phyloP scores from a whole-genome alignment of 2,113 vertebrate genomes.

The Lutjanus erythropterus region DNA sequence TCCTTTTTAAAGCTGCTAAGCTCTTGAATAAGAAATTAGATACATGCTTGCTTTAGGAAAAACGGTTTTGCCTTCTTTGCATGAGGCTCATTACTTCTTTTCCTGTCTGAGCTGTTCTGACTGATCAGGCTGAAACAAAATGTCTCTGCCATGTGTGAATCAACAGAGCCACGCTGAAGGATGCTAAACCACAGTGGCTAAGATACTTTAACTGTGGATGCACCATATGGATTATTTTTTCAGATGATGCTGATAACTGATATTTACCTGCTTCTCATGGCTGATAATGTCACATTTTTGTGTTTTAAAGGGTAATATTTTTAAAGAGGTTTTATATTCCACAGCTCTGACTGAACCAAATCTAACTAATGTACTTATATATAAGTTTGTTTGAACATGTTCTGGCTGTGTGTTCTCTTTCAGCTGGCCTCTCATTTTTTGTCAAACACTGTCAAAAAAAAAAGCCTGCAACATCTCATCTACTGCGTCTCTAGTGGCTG shows the following conservation, averaged over 20 bases:
- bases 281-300: too few relatives aligned
- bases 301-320: too few relatives aligned
- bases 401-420: too few relatives aligned
- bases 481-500: not conserved
- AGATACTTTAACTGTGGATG: not conserved
- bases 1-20: not conserved
- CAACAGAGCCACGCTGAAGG: not conserved
- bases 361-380: too few relatives aligned
- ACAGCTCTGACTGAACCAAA: too few relatives aligned
- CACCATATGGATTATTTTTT: too few relatives aligned
- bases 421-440: too few relatives aligned
- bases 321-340: too few relatives aligned
- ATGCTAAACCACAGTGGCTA: not conserved
- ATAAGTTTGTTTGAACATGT: too few relatives aligned
- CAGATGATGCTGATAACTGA: too few relatives aligned
- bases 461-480: not conserved
- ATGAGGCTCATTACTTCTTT: not conserved
- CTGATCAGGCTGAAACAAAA: not conserved
- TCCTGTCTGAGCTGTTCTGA: not conserved
- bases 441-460: not conserved
- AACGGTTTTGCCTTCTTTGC: not conserved
- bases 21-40: not conserved
- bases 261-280: too few relatives aligned
- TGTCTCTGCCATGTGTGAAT: slow-evolving; percentile 2
- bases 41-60: not conserved